phyloP scores from a whole-genome alignment of 2,113 vertebrate genomes.

The Aspiorhynchus laticeps region DNA sequence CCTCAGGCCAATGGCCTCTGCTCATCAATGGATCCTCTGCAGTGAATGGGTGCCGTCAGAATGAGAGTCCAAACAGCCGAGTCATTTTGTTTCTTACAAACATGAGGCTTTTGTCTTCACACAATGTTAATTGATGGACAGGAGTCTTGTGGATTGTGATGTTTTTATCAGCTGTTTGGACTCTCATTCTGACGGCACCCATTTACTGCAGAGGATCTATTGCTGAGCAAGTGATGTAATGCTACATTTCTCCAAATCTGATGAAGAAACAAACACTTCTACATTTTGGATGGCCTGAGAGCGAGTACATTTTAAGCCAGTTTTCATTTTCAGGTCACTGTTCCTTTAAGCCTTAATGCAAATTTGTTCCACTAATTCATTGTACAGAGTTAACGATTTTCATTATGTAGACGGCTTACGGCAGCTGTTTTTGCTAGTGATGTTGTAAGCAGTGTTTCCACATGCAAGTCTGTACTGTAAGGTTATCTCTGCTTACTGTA shows the following conservation, averaged over 20 bases:
- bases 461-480: neutral
- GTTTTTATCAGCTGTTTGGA: neutral
- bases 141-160: no score
- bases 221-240: neutral
- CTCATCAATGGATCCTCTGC: no score
- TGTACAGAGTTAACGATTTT: neutral
- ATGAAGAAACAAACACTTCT: neutral
- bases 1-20: no score
- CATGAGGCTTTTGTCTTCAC: no score
- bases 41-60: no score
- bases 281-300: neutral
- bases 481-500: neutral
- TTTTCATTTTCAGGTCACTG: no score
- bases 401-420: neutral
- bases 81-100: no score
- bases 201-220: neutral
- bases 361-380: neutral
- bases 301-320: no score
- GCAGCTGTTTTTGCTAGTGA: neutral
- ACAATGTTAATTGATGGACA: no score
- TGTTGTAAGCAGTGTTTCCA: neutral
- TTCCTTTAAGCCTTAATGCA: neutral
- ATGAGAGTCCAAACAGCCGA: no score
- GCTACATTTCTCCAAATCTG: neutral
- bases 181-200: neutral